A percentile compares a stretch with the other conserved stretches of the same genome.
phyloP scores from a whole-genome alignment of 37 sponge, comb jelly and placozoan species.

The Chondrosia reniformis region DNA sequence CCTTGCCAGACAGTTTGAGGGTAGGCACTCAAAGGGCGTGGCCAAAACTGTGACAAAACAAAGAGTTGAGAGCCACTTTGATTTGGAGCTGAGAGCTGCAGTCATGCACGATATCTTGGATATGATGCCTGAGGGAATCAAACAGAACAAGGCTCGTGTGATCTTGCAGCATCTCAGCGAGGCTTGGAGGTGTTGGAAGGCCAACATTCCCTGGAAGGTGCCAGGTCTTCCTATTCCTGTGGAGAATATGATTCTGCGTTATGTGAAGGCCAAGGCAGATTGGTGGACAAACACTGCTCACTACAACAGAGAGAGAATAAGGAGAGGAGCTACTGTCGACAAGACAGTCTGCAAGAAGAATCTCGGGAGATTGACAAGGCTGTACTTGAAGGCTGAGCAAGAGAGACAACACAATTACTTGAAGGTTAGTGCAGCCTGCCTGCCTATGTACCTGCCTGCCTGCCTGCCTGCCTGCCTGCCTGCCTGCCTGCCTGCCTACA shows the following conservation, averaged over 20 bases:
- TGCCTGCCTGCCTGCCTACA: no score
- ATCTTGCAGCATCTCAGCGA: constrained; percentile 98
- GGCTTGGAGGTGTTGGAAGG: constrained; percentile 99
- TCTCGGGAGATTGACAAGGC: constrained; percentile 94
- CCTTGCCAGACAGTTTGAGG: constrained; percentile 97
- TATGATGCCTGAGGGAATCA: constrained; percentile 99
- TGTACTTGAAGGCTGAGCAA: constrained; percentile 98
- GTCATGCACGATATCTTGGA: constrained; percentile 99
- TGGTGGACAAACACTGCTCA: constrained; percentile 99
- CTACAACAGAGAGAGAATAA: constrained; percentile 97
- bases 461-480: no score
- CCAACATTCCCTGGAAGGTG: constrained; percentile 99
- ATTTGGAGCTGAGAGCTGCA: constrained; percentile 94
- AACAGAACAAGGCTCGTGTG: constrained; percentile 97
- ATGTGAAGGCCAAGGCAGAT: constrained; percentile 98
- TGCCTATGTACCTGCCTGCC: no score
- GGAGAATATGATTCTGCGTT: constrained; percentile 99
- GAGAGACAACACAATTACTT: constrained; percentile 99
- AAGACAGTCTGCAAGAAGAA: constrained; percentile 99
- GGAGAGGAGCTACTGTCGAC: constrained; percentile 97
- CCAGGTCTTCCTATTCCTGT: constrained; percentile 96
- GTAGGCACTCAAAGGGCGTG: constrained; percentile 96
- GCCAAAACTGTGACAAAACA: constrained; percentile 99
- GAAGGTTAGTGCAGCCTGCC: constrained; percentile 46
- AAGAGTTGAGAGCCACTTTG: constrained; percentile 98